Conservation (phyloP, 2,113 vertebrate species). For the Bubo blakistoni region DNA sequence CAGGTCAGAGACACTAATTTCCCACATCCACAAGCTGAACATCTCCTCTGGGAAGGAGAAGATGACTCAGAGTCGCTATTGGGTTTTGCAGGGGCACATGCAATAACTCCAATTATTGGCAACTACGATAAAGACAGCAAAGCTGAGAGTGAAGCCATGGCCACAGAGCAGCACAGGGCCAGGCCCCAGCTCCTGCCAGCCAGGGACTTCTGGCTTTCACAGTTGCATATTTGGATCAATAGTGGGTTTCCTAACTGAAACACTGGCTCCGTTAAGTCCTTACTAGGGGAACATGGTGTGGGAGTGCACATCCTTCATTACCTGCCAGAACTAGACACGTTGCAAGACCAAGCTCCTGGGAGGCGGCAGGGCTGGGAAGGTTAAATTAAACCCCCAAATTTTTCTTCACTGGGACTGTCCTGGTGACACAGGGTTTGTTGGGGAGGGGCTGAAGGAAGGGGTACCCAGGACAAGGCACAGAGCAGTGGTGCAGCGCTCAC, state of each 20-base stretch:
- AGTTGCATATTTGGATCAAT: not conserved
- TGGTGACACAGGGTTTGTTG: not conserved
- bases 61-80: not conserved
- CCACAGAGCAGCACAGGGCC: not conserved
- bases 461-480: not conserved
- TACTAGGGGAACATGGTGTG: fast-evolving
- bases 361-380: not conserved
- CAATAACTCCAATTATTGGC: not conserved
- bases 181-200: not conserved
- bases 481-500: not conserved
- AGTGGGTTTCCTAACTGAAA: not conserved
- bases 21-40: not conserved
- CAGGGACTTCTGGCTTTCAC: conserved; percentile 4
- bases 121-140: not conserved
- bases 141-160: not conserved
- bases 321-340: not conserved
- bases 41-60: not conserved
- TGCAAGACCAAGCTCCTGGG: not conserved
- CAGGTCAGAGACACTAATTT: not conserved
- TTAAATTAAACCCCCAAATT: not conserved
- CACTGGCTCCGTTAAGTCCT: not conserved
- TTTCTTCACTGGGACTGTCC: not conserved
- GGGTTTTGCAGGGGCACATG: conserved; percentile 10
- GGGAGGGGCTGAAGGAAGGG: not conserved
- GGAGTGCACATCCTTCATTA: not conserved